Conservation (phyloP, 2,888 invertebrate species). For the Orchestes rusci region DNA sequence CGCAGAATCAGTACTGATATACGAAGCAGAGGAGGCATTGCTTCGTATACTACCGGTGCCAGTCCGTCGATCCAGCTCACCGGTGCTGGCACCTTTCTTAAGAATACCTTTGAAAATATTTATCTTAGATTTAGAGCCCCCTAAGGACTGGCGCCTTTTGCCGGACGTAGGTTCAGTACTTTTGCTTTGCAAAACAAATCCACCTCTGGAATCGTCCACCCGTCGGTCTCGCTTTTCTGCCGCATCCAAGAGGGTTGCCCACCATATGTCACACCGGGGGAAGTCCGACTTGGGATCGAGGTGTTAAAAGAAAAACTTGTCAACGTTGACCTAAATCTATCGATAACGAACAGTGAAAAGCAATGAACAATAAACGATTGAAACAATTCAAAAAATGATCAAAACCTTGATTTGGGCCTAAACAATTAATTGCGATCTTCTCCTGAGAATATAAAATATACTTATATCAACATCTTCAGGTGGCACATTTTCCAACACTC, state of each 20-base stretch:
- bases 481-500: too few species aligned
- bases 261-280: too few species aligned
- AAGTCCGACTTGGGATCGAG: too few species aligned
- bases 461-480: too few species aligned
- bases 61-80: slow-evolving; percentile 88
- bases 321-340: too few species aligned
- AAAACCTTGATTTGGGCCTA: too few species aligned
- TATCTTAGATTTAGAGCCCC: slow-evolving; percentile 60
- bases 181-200: slow-evolving; percentile 92
- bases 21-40: slow-evolving; percentile 81
- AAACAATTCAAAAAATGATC: too few species aligned
- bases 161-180: slow-evolving; percentile 84
- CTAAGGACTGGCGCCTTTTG: slow-evolving; percentile 67
- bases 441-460: too few species aligned
- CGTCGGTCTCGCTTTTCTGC: slow-evolving; percentile 73
- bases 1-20: slow-evolving; percentile 87
- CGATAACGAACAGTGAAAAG: too few species aligned
- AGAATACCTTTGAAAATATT: slow-evolving; percentile 60
- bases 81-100: slow-evolving; percentile 90
- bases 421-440: too few species aligned
- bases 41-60: slow-evolving; percentile 85
- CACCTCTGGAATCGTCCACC: slow-evolving; percentile 91
- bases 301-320: too few species aligned
- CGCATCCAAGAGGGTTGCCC: slow-evolving; percentile 53
- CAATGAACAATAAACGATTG: too few species aligned